These are phyloP conservation scores for Oreochromis mossambicus DNA, from an alignment of 2,797 vertebrate species.

Conservation along the genomic window DNA sequence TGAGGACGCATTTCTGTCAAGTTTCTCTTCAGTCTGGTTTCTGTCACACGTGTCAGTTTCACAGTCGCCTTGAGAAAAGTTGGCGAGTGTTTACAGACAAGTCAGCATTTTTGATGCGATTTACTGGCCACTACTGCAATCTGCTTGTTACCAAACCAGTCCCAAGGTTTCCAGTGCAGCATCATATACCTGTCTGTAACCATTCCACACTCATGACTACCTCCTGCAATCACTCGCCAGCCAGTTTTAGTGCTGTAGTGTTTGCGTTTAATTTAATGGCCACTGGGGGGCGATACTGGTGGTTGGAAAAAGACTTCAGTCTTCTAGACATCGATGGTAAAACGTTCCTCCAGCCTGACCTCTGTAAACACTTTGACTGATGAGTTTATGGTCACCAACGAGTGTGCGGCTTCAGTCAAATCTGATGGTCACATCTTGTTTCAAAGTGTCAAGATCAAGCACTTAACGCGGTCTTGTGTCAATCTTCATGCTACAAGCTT, in stretches of 20 bases:
- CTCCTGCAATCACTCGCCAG: neutral
- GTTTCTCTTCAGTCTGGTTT: neutral
- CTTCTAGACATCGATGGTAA: neutral
- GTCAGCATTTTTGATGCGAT: neutral
- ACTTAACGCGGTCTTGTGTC: neutral
- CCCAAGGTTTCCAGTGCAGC: neutral
- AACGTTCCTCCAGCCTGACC: neutral
- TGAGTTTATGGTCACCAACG: neutral
- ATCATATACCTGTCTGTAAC: fast-evolving
- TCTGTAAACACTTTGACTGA: neutral
- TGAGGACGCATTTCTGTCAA: fast-evolving
- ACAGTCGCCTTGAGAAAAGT: fast-evolving
- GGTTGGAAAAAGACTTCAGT: neutral
- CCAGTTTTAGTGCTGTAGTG: fast-evolving
- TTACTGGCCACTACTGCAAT: no score
- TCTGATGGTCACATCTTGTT: neutral
- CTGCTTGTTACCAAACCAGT: neutral
- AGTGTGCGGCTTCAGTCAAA: fast-evolving
- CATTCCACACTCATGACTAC: neutral
- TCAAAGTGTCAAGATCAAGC: neutral
- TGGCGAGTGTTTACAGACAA: neutral
- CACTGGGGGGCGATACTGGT: neutral
- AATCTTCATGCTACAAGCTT: neutral
- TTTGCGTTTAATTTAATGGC: fast-evolving
- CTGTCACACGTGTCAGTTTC: neutral